Base-by-base conservation (phyloP, 2,888 invertebrate species). In the Pardosa pseudoannulata region DNA sequence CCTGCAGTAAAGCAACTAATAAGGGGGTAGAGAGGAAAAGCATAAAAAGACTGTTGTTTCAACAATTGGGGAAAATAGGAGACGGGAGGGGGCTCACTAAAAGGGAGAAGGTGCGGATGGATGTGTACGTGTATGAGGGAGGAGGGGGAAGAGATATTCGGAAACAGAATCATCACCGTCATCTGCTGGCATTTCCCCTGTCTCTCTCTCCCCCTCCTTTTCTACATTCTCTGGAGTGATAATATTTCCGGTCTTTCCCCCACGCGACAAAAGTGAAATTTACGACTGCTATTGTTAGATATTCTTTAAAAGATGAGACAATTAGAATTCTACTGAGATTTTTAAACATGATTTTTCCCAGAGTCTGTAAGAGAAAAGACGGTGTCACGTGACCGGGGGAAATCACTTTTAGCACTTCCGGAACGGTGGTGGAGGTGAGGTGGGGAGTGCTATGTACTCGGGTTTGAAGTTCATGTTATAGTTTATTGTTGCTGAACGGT, bases 41-140 rank as follows among this genome's bases (percentile, higher is more conserved):
- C 82, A 82, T 82, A 82, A 82, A 82, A 82, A 82, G 82, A 75
- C 71, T 76, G 76, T 82, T 82, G 82, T 82, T 82, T 82, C 76
- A 82, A 82, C 82, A 82, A 82, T 76, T 76, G 82, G 70, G 72
- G 41, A 28, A 56, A 56, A 23, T 56, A 56, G 23, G 19, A 31
- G n/a, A n/a, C n/a, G n/a, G n/a, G n/a, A n/a, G n/a, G n/a, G 56
- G 46, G 31, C 46, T 13, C 19, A 50, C 32, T n/a, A 16, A 65
- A 65, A 41, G 76, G 36, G 9, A 23, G 23, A n/a, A n/a, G n/a
- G n/a, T n/a, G 36, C 11, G 28, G 46, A 7, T 28, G 31, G 50
- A n/a, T n/a, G n/a, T n/a, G 72, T 11, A 50, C 19, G n/a, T n/a
- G n/a, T n/a, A n/a, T n/a, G n/a, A n/a, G n/a, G n/a, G n/a, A n/a